Evolutionary conservation across 1,140 invertebrate genomes (phyloP), one percentile per base, ranked within the genome.

Genomic region (Acromyrmex charruanus): DNA sequence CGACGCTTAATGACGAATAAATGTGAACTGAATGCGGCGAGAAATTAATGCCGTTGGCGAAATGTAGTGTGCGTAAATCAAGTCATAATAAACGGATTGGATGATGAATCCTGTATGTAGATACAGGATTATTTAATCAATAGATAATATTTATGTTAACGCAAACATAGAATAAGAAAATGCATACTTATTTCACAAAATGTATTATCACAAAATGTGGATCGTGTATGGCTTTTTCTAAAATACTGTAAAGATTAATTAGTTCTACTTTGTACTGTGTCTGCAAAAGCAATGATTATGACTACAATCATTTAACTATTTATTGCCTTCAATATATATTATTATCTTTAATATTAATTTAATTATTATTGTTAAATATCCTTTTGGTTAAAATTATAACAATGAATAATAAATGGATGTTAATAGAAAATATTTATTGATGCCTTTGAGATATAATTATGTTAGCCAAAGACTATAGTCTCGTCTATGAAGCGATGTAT

Each of bases 1-100:
- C 55, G 55, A 84, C 25, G 80, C 44, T 74, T 84, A 84, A 84
- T 84, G 55, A 84, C 80, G 69, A 84, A 84, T 84, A 84, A 84
- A 75, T 31, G 80, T 55, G 69, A 49, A n/a, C 25, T 74, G 80
- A 84, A 84, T 72, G 55, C 39, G 18, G 31, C 16, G 65, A 81
- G 80, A 84, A 84, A 84, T 84, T 84, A 84, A 84, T 74, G 55
- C 39, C 55, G 16, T 71, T 71, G 65, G 35, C 51, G 28, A 61
- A 74, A 84, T 84, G 74, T 74, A 59, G 44, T 35, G 18, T 68
- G 59, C 55, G 16, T 82, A 82, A 82, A 82, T 82, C 69, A 63
- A 75, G 39, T 84, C 44, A 74, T 75, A 84, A 75, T 51, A 61
- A 84, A 28, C 69, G 39, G 39, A 0, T 61, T 44, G 14, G 18